These are phyloP conservation scores for Bovichtus variegatus DNA, from an alignment of 2,797 vertebrate species.

Conservation along the genomic window DNA sequence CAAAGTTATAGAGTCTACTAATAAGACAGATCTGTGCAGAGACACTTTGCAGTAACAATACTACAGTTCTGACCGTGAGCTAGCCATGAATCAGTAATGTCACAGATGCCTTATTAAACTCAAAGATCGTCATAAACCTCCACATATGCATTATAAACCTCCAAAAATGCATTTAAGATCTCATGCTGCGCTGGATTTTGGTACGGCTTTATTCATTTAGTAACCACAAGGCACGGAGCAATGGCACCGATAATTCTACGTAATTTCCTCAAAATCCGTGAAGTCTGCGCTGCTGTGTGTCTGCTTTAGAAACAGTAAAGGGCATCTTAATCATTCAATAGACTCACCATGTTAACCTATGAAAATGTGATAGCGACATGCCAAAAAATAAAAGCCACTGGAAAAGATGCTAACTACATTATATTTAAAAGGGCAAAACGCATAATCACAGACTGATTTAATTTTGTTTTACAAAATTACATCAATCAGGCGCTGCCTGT, in stretches of 20 bases:
- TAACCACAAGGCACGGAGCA: neutral
- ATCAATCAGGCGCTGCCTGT: constrained; percentile 58
- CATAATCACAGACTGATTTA: constrained; percentile 48
- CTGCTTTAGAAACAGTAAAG: neutral
- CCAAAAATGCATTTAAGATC: neutral
- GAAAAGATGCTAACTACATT: constrained; percentile 33
- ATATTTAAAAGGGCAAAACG: constrained; percentile 40
- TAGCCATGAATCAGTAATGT: neutral
- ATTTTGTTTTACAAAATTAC: constrained; percentile 57
- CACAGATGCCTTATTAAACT: neutral
- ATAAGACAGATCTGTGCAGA: constrained; percentile 31
- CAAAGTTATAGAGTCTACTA: constrained; percentile 30
- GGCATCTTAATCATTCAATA: constrained; percentile 12
- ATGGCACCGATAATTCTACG: neutral
- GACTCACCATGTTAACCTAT: neutral
- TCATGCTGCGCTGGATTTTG: neutral
- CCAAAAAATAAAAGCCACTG: constrained; percentile 22
- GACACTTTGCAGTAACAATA: constrained; percentile 11
- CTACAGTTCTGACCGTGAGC: neutral
- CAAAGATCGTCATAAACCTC: constrained; percentile 6
- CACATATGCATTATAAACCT: too few species aligned
- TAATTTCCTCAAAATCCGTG: constrained; percentile 13
- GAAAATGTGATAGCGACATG: constrained; percentile 14
- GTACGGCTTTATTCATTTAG: neutral
- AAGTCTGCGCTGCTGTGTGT: neutral